Percentiles rank a stretch among this genome's conserved stretches.
These are phyloP conservation scores for Leptinotarsa juncta DNA, from an alignment of 2,888 invertebrate genomes.

Conservation along the genomic window DNA sequence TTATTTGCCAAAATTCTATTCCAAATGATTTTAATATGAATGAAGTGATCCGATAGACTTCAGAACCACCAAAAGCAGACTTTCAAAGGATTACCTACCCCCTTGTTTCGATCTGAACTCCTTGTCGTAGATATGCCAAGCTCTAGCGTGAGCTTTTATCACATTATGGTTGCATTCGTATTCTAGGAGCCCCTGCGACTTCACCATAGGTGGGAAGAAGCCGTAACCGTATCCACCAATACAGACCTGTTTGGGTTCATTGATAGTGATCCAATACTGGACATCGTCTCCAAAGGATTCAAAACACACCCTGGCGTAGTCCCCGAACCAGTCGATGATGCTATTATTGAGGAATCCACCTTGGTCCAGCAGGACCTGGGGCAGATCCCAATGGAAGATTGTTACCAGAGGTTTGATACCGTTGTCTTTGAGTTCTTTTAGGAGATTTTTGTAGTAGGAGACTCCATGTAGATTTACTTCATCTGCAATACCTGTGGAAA, in stretches of 20 bases:
- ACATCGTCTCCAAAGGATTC: conserved; percentile 55
- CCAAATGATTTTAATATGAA: no score
- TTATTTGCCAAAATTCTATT: no score
- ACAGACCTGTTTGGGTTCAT: conserved; percentile 53
- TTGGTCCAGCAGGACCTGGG: conserved; percentile 64
- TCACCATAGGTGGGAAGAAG: conserved; percentile 58
- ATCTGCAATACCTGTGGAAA: conserved; percentile 65
- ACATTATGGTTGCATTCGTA: conserved; percentile 75
- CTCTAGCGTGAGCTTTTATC: conserved; percentile 70
- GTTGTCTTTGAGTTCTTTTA: conserved; percentile 64
- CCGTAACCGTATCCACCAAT: conserved; percentile 46
- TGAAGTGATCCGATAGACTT: no score
- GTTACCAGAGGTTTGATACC: conserved; percentile 71
- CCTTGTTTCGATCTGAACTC: conserved; percentile 64
- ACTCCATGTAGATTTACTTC: conserved; percentile 77
- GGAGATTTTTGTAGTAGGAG: conserved; percentile 54
- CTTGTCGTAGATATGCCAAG: conserved; percentile 69
- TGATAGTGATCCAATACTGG: conserved; percentile 68
- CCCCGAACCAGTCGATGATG: conserved; percentile 61
- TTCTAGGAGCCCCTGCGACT: conserved; percentile 66
- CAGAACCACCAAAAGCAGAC: no score
- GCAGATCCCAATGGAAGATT: conserved; percentile 70
- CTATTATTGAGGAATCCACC: conserved; percentile 21
- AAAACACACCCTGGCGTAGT: conserved; percentile 67
- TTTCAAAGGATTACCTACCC: conserved; percentile 29